phyloP scores from a whole-genome alignment of 92 coral and sea anemone species.

The Pocillopora grandis region DNA sequence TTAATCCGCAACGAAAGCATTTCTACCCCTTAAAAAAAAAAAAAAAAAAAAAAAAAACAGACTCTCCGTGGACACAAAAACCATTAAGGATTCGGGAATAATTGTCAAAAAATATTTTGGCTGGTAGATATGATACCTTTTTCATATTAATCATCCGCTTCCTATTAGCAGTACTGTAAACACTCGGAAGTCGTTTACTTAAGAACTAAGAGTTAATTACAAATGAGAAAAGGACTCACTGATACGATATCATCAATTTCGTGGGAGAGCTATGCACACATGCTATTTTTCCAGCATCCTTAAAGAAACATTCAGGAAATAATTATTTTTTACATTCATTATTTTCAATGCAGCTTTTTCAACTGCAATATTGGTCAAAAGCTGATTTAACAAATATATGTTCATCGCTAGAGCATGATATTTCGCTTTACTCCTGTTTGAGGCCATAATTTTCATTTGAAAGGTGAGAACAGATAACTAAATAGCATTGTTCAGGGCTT shows the following conservation, averaged over 20 bases:
- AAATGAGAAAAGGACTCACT: neutral
- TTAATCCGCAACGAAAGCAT: too few species aligned
- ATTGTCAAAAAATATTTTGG: neutral
- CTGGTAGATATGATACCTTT: constrained; percentile 2
- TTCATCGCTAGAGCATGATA: too few species aligned
- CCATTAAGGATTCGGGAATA: neutral
- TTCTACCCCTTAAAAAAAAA: neutral
- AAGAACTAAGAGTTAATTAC: neutral
- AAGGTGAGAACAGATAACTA: too few species aligned
- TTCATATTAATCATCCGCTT: constrained; percentile 2
- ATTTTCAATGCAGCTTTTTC: neutral
- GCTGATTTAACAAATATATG: neutral
- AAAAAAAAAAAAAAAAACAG: neutral
- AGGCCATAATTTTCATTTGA: too few species aligned
- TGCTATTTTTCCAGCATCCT: neutral
- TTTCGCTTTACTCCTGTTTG: too few species aligned
- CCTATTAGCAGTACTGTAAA: constrained; percentile 2
- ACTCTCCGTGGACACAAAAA: neutral
- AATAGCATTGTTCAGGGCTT: too few species aligned
- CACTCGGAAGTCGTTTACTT: constrained; percentile 1
- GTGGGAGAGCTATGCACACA: neutral
- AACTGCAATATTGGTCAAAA: neutral
- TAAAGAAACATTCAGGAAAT: neutral
- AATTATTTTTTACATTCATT: too few species aligned
- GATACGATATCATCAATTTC: neutral